A percentile compares a stretch with the other conserved stretches of the same genome.
Conservation (phyloP, 2,113 vertebrate species). For the Phocoena phocoena region DNA sequence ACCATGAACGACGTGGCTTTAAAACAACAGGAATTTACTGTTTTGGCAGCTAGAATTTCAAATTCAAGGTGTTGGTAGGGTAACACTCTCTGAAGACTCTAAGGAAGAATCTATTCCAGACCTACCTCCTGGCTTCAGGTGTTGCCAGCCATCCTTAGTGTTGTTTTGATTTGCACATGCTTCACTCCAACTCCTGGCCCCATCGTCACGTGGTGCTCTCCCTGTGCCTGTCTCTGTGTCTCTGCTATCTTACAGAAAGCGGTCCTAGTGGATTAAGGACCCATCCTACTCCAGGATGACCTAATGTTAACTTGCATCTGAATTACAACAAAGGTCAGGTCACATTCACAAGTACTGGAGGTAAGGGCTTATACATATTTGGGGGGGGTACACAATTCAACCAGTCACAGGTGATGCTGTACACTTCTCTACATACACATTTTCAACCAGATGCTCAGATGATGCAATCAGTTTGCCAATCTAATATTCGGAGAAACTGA, state of each 20-base stretch:
- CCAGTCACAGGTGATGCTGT: neutral
- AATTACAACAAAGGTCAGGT: neutral
- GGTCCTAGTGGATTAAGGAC: neutral
- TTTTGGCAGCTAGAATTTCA: neutral
- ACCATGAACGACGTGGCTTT: neutral
- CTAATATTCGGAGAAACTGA: conserved; percentile 50
- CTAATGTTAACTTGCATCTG: neutral
- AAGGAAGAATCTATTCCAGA: neutral
- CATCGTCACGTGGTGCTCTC: rapidly evolving
- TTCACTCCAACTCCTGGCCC: neutral
- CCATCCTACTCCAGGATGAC: neutral
- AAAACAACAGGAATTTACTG: neutral
- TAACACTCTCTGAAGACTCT: neutral
- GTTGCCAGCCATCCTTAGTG: neutral
- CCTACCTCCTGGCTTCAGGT: neutral
- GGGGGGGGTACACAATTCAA: neutral
- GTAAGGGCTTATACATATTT: neutral
- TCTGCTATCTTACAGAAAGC: neutral
- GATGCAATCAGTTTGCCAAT: conserved; percentile 52
- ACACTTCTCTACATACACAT: rapidly evolving
- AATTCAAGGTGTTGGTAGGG: neutral
- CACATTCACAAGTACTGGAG: neutral
- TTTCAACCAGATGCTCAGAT: neutral
- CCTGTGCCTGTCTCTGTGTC: rapidly evolving
- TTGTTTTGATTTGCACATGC: too few species aligned